Base-by-base conservation (phyloP, 2,113 vertebrate genomes). In the Sinocyclocheilus grahami region DNA sequence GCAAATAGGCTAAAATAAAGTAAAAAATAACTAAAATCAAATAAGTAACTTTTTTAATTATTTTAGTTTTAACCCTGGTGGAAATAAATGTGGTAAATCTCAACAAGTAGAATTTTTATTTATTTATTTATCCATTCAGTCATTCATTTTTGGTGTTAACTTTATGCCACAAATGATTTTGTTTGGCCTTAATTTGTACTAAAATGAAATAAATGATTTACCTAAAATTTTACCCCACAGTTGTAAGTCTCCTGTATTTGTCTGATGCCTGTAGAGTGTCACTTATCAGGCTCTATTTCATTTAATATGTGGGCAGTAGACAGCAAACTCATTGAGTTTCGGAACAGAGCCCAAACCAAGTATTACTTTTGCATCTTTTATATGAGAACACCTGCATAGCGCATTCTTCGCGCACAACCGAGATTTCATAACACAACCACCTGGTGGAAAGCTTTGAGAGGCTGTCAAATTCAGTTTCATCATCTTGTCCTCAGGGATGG, bases 401-500 rank as follows among this genome's bases (percentile, higher is more conserved):
- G 2, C 30, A 78, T 62, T 79, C 20, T 79, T 62, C 8, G 20
- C 55, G 62, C 55, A n/a, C 1, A 7, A 63, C n/a, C 42, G 58
- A 42, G 58, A 78, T 78, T 78, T 33, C 20, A 78, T 78, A 78
- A 77, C 27, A 78, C 27, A 78, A 10, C n/a, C 24, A 78, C 7
- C 11, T 39, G 33, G 24, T 33, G 46, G 39, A 48, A 30, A 53
- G 27, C 63, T 82, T 82, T 82, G 24, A 51, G 65, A 53, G 42
- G 42, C 53, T 62, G 77, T 86, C 67, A 58, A 16, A 67, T 69
- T 79, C 60, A 65, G 53, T 81, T 86, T 81, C 85, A 86, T 79
- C 78, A 53, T 69, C 12, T 53, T 58, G 30, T 30, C 51, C 78
- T 60, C 62, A 13, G 62, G 77, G 65, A 78, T 55, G 24, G 46